Evolutionary conservation across 2,113 vertebrate species (phyloP).

Genomic region (Lepus americanus): DNA sequence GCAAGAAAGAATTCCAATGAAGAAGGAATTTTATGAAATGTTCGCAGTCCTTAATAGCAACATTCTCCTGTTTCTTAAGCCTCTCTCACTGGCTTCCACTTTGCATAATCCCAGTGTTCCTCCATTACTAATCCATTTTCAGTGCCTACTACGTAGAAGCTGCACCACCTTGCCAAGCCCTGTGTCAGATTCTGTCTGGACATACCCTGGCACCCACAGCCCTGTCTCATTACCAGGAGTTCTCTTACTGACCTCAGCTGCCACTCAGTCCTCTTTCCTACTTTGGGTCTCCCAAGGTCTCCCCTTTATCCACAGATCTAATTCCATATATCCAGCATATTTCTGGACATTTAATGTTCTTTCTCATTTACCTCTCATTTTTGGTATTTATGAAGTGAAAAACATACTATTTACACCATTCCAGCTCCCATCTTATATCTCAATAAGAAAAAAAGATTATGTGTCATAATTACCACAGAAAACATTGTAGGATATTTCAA

Average conservation of each 20-base stretch:
- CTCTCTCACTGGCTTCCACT: not conserved
- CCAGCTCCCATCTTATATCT: not conserved
- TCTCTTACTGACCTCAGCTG: not conserved
- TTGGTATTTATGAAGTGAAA: not conserved
- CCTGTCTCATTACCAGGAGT: not conserved
- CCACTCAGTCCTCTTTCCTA: not conserved
- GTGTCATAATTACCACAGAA: not conserved
- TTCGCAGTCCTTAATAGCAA: not conserved
- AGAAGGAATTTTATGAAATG: not conserved
- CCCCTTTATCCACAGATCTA: not conserved
- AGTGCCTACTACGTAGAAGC: not conserved
- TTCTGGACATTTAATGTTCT: not conserved
- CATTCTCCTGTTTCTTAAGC: not conserved
- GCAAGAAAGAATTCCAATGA: not conserved
- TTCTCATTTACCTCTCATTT: not conserved
- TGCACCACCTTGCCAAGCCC: not conserved
- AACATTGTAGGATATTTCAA: not conserved
- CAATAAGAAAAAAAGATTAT: not conserved
- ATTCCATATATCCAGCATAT: not conserved
- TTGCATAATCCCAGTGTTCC: not conserved
- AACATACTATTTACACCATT: not conserved
- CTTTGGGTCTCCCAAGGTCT: not conserved
- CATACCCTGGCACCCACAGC: not conserved
- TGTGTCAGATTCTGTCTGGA: not conserved
- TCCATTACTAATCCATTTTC: not conserved